Conservation (phyloP, 2,797 vertebrate species). For the Chloroceryle amazona region DNA sequence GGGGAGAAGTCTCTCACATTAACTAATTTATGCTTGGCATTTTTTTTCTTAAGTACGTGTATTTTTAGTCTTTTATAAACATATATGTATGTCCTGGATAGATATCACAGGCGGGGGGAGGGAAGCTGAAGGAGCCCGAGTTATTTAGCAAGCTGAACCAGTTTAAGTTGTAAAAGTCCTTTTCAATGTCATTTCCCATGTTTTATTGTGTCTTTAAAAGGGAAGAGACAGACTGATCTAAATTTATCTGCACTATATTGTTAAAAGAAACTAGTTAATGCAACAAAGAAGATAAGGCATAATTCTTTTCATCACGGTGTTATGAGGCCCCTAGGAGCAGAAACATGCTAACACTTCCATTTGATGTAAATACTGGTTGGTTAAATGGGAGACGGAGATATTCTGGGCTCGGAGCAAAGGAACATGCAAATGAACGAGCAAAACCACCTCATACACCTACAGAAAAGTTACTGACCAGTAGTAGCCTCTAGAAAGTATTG, state of each 20-base stretch:
- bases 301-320: background rate
- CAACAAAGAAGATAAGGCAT: background rate
- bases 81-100: background rate
- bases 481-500: background rate
- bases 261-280: background rate
- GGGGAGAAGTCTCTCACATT: background rate
- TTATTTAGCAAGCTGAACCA: background rate
- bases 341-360: background rate
- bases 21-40: background rate
- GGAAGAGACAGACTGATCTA: background rate
- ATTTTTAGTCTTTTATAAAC: background rate
- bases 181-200: background rate
- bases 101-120: background rate
- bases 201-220: background rate
- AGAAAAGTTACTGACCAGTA: background rate
- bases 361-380: background rate
- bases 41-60: background rate
- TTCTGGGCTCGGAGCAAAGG: background rate
- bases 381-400: background rate
- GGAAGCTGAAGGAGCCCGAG: background rate
- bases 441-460: rapidly evolving
- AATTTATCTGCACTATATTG: background rate
- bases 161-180: background rate
- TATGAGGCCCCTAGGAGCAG: rapidly evolving
- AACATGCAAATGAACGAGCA: background rate